Evolutionary conservation across 2,888 invertebrate genomes (phyloP).

Genomic region (Chrysodeixis includens): DNA sequence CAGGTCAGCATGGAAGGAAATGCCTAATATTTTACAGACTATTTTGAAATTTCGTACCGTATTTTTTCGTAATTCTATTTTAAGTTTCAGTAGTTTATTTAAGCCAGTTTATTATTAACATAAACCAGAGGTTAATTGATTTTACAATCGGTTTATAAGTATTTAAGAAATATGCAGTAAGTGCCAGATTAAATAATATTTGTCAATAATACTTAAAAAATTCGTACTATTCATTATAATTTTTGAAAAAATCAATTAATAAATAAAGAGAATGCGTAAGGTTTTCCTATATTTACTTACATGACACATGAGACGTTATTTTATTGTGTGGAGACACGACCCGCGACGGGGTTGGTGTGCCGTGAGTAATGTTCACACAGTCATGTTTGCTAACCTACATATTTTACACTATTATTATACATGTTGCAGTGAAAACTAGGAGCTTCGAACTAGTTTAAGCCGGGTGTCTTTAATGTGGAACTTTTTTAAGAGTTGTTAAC

Average conservation of each 20-base stretch:
- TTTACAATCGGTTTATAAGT: background rate
- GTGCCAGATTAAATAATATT: slow-evolving; percentile 1
- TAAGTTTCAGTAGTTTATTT: too few species aligned
- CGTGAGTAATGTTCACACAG: slow-evolving; percentile 13
- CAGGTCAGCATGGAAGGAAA: slow-evolving; percentile 12
- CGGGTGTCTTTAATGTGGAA: background rate
- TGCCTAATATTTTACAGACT: too few species aligned
- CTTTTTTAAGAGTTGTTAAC: background rate
- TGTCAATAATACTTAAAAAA: background rate
- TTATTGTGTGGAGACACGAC: slow-evolving; percentile 41
- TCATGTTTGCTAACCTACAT: slow-evolving; percentile 24
- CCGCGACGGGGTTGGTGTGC: slow-evolving; percentile 23
- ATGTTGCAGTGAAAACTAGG: background rate
- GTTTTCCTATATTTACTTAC: background rate
- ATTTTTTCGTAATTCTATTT: too few species aligned
- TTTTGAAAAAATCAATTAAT: too few species aligned
- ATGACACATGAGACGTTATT: slow-evolving; percentile 28
- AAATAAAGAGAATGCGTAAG: background rate
- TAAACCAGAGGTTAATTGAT: background rate
- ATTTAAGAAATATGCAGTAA: background rate
- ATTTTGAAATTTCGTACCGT: too few species aligned
- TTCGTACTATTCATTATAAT: too few species aligned
- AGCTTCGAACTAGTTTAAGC: background rate
- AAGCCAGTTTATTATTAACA: too few species aligned
- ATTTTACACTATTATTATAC: slow-evolving; percentile 6